Evolutionary conservation across 2,113 vertebrate species (phyloP), one percentile per base, ranked within the genome.

Genomic region (Notothenia rossii): DNA sequence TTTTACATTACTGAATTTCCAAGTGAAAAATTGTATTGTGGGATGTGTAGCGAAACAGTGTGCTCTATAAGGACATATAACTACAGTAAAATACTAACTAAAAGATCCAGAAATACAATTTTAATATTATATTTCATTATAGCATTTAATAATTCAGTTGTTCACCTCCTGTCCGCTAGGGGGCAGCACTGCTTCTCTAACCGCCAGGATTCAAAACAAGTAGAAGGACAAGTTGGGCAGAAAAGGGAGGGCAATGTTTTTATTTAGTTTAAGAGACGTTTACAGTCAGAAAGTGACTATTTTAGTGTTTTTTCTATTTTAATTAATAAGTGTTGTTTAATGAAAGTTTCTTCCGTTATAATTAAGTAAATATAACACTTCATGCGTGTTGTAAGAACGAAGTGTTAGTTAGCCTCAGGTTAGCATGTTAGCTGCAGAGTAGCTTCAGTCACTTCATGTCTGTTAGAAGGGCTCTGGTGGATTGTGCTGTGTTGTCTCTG

Each of bases 401-500:
- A 1, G 56, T 63, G 36, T 53, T 0, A 2, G 66, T 46, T 69
- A 51, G 48, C 72, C 9, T n/a, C 22, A 1, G 1, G 69, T 58
- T 68, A 48, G 33, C 65, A 6, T 8, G 59, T 53, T 67, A 80
- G 65, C 81, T 59, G n/a, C 59, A 4, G 51, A 17, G 33, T 11
- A 6, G 29, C 8, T 20, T 1, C 3, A 5, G 12, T 9, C 65
- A 20, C 20, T 66, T 15, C 1, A 94, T 94, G 93, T 84, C 80
- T 49, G 75, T 66, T 0, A 74, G 53, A 56, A 85, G 90, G 50
- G 88, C 81, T 71, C 82, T 95, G 64, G 86, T 94, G 66, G 82
- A 87, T 0, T 93, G 93, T 68, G 84, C 74, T 0, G 89, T 94
- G 17, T 25, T 94, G 67, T 92, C 90, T 5, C 54, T 94, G 0